Evolutionary conservation across 2,113 vertebrate genomes (phyloP), one percentile per base, ranked within the genome.

Genomic region (Bubo bubo): DNA sequence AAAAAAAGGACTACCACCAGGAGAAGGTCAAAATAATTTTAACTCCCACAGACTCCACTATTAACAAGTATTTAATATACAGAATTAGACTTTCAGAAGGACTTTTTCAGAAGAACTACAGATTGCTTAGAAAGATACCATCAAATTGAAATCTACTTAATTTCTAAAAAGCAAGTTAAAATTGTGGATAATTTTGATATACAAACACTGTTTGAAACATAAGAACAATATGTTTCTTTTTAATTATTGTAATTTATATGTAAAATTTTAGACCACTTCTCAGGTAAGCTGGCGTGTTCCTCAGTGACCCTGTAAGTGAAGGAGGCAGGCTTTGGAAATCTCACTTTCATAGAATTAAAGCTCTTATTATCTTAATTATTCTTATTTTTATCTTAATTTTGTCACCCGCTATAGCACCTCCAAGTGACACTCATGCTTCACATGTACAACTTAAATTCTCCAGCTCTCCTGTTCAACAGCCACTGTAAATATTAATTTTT

Each of bases 361-460:
- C 26, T 94, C 49, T 84, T 3, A 4, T 64, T 85, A 74, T 63
- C 56, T 89, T 90, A 79, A 72, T 77, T 88, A 67, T 80, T 96
- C 67, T 70, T 90, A 56, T 90, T 90, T 90, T 91, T 74, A 72
- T 75, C 79, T 90, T 82, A 73, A 70, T 81, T 94, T 71, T 79
- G 64, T 62, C 93, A 81, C 39, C 27, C 60, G 24, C 45, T 88
- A 77, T 14, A 84, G 66, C 77, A 95, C 62, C 70, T 95, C 77
- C 49, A 85, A 95, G 53, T 87, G 73, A 93, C 76, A 85, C 43
- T 81, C 76, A 43, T 6, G 60, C 35, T 84, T 92, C 53, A n/a
- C 4, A 4, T 30, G 43, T 37, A 72, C 47, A 92, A 10, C 47
- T 73, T 68, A n/a, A 14, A 3, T 60, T 89, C 47, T 87, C 43